Evolutionary conservation across 2,888 invertebrate genomes (phyloP).

Genomic region (Nasonia oneida): DNA sequence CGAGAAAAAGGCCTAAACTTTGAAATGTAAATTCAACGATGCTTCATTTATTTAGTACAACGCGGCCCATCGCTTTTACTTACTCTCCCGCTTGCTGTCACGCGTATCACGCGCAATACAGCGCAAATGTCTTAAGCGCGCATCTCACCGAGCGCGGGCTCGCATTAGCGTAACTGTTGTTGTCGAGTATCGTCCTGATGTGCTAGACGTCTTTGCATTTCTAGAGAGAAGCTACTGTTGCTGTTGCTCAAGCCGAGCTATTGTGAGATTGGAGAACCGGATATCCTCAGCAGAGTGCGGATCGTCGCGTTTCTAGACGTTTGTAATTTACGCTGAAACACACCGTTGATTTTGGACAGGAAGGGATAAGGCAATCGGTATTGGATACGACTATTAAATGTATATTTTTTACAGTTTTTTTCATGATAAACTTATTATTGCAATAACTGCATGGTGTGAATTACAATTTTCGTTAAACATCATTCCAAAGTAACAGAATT

Average conservation of each 20-base stretch:
- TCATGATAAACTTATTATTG: no score
- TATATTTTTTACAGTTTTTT: no score
- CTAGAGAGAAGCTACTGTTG: not conserved
- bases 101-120: not conserved
- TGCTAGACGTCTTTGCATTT: not conserved
- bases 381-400: not conserved
- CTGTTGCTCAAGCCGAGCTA: not conserved
- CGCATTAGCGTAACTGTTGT: not conserved
- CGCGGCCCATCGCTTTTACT: not conserved
- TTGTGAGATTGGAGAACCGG: not conserved
- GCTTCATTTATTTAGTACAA: slow-evolving; percentile 47
- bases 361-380: not conserved
- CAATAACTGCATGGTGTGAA: no score
- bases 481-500: no score
- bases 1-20: slow-evolving; percentile 7
- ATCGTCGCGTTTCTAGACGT: not conserved
- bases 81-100: not conserved
- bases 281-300: not conserved
- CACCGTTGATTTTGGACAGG: not conserved
- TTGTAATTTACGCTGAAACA: not conserved
- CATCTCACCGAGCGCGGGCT: not conserved
- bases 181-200: slow-evolving; percentile 11
- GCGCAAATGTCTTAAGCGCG: not conserved
- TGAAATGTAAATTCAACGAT: slow-evolving; percentile 35
- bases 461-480: no score